phyloP scores from a whole-genome alignment of 2,113 vertebrate genomes.

The Pipra filicauda region DNA sequence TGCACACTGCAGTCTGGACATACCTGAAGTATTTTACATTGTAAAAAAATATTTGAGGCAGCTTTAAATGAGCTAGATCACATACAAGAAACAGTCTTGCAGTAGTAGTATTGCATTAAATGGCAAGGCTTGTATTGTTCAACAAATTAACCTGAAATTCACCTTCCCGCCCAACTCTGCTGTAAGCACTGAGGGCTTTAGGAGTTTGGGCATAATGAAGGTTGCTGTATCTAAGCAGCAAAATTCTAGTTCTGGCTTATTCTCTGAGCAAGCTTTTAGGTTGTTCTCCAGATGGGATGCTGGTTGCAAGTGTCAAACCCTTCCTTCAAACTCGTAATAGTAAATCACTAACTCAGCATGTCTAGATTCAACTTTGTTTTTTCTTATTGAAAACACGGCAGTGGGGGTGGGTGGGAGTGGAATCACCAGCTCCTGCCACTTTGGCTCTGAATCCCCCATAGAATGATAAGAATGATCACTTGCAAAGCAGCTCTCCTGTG shows the following conservation, averaged over 20 bases:
- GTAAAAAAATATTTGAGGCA: background rate
- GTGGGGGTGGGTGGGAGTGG: background rate
- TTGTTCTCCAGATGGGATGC: background rate
- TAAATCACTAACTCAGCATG: background rate
- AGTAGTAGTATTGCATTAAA: background rate
- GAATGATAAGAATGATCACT: background rate
- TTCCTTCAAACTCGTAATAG: background rate
- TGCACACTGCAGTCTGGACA: background rate
- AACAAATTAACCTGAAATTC: background rate
- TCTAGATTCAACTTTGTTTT: background rate
- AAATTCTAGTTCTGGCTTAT: background rate
- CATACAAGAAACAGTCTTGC: background rate
- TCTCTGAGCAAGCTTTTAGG: background rate
- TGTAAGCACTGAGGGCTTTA: background rate
- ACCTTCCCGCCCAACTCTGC: background rate
- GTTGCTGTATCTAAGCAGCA: background rate
- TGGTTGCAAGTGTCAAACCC: background rate
- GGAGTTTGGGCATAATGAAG: background rate
- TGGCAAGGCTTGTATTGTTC: background rate
- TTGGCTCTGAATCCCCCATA: background rate
- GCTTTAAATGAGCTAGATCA: background rate
- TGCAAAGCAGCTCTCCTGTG: background rate
- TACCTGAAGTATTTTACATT: background rate
- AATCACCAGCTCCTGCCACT: background rate
- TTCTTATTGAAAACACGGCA: background rate